Evolutionary conservation across 2,888 invertebrate species (phyloP).

Genomic region (Pecten maximus): DNA sequence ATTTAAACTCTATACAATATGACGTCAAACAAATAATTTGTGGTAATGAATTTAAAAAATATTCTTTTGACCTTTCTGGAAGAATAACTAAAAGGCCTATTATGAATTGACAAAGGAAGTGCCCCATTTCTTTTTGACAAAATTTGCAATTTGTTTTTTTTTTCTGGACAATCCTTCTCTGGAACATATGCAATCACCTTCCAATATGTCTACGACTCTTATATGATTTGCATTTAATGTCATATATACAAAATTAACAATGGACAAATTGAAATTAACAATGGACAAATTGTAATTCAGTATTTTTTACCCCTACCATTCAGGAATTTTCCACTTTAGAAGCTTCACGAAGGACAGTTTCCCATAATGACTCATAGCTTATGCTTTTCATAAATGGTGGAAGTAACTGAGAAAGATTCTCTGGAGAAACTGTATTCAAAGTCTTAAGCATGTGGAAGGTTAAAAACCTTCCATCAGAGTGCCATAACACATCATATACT

Average conservation of each 20-base stretch:
- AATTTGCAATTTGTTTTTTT: background rate
- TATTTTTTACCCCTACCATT: background rate
- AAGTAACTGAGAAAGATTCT: too few species aligned
- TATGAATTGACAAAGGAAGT: background rate
- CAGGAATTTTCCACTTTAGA: background rate
- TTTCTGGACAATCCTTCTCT: background rate
- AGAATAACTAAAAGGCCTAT: background rate
- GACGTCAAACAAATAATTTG: constrained; percentile 23
- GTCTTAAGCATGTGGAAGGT: too few species aligned
- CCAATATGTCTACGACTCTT: background rate
- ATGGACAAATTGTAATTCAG: background rate
- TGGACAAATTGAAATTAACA: background rate
- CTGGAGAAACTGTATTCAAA: too few species aligned
- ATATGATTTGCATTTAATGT: background rate
- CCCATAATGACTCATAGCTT: too few species aligned
- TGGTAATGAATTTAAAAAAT: background rate
- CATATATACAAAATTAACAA: background rate
- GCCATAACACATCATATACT: too few species aligned
- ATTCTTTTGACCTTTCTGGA: background rate
- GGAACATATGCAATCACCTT: background rate
- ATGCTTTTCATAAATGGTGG: too few species aligned
- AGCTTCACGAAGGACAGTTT: background rate
- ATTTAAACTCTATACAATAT: background rate
- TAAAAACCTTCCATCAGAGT: too few species aligned
- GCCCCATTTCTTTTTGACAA: background rate